Base-by-base conservation (phyloP, 2,888 invertebrate species). In the Amphipyra berbera region DNA sequence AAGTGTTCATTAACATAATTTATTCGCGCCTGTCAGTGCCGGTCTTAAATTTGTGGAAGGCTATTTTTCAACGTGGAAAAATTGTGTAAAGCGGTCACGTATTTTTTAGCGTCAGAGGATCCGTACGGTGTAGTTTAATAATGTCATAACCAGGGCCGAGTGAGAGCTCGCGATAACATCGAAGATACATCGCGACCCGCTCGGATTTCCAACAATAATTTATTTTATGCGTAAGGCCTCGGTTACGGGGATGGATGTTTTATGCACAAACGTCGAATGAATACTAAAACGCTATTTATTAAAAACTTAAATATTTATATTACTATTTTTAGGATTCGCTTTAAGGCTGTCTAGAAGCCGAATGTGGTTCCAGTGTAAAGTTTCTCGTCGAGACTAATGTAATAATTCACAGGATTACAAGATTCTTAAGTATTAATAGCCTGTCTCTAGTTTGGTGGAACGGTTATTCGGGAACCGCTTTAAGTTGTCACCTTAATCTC, bases 1-100 rank as follows among this genome's bases (percentile, higher is more conserved):
- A 92, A 93, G 87, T 88, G 86, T 90, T 93, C 92, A 93, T 94
- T 95, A 93, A 76, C 93, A 94, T 94, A 94, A 95, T 93, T 93
- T 94, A 94, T 94, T 91, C 93, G 88, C 79, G 82, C 85, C 92
- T 92, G 93, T 94, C 94, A 94, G 92, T 90, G 76, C 89, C 88
- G 91, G 87, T 86, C 90, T 91, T 90, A 93, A 93, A 94, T 92
- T 93, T 91, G 91, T 90, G 90, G 91, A 87, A 85, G 89, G 89
- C 85, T 87, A 90, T 90, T 90, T 93, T 93, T 92, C 89, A 91
- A 85, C 89, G 80, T 76, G 82, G 84, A 86, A 89, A 88, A 90
- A 91, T 92, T 89, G 84, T 87, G 90, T 84, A 94, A 91, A 89
- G 84, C 88, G 89, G 89, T 94, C 94, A 94, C 94, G 94, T 94